A percentile compares a stretch with the other conserved stretches of the same genome.
Conservation (phyloP, 2,113 vertebrate species). For the Puma concolor region DNA sequence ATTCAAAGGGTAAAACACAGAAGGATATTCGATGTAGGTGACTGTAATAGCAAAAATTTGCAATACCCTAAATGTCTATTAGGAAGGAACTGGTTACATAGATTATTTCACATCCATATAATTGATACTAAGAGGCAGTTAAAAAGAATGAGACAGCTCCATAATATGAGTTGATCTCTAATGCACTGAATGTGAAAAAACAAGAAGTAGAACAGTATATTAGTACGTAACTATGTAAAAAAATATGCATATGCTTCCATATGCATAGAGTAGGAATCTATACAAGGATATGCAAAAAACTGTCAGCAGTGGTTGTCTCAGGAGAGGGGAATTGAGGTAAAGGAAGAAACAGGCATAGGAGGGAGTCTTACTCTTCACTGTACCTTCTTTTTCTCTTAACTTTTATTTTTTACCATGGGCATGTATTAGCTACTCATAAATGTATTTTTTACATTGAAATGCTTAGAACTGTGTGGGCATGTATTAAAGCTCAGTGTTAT, state of each 20-base stretch:
- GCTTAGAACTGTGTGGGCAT: not conserved
- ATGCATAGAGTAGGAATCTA: not conserved
- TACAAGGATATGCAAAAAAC: not conserved
- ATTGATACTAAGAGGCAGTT: not conserved
- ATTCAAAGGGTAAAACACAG: not conserved
- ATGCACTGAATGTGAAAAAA: not conserved
- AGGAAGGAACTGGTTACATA: slow-evolving; percentile 12
- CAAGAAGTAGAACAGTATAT: not conserved
- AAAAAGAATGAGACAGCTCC: not conserved
- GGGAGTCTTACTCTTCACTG: not conserved
- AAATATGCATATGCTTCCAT: not conserved
- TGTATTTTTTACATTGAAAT: not conserved
- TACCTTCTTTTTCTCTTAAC: not conserved
- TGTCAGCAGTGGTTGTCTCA: not conserved
- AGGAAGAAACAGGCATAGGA: not conserved
- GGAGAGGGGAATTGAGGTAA: not conserved
- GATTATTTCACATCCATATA: not conserved
- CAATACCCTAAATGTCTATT: not conserved
- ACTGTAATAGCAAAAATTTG: not conserved
- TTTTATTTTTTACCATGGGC: not conserved
- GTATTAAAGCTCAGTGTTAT: not conserved
- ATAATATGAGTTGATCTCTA: not conserved
- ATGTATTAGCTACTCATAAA: not conserved
- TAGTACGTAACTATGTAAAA: not conserved
- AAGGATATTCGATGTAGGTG: not conserved